phyloP scores from a whole-genome alignment of 37 sponge, comb jelly and placozoan species.

The Beroe forskalii region DNA sequence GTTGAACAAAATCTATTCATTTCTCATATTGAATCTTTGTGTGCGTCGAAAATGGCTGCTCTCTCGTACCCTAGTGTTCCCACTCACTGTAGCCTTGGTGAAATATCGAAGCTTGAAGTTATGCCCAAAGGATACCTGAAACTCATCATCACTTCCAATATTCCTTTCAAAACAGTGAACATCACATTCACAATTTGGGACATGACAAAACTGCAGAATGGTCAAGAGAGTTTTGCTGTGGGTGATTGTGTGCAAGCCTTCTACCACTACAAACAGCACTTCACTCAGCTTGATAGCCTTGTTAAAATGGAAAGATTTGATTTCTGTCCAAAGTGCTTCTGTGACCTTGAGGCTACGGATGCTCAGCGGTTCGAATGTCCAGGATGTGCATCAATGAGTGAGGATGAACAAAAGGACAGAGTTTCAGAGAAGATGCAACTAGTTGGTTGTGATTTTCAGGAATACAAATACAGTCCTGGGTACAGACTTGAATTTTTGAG shows the following conservation, averaged over 20 bases:
- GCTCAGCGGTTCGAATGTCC: neutral
- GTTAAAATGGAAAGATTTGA: neutral
- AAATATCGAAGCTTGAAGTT: neutral
- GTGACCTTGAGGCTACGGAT: neutral
- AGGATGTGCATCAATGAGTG: neutral
- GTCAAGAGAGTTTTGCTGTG: neutral
- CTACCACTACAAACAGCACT: neutral
- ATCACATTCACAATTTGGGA: neutral
- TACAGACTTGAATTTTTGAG: neutral
- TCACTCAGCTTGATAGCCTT: neutral
- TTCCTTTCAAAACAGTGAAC: neutral
- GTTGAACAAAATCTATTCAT: too few species aligned
- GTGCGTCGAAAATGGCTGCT: too few species aligned
- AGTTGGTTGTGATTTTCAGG: neutral
- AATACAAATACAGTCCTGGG: neutral
- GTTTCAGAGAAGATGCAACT: neutral
- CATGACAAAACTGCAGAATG: neutral
- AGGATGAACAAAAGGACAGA: neutral
- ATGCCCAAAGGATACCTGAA: neutral
- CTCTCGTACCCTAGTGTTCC: neutral
- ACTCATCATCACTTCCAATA: neutral
- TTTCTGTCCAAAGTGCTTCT: neutral
- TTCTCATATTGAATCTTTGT: neutral
- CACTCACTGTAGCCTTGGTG: neutral
- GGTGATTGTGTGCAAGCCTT: neutral